Evolutionary conservation across 2,113 vertebrate genomes (phyloP).

Genomic region (Macheiramphus alcinus): DNA sequence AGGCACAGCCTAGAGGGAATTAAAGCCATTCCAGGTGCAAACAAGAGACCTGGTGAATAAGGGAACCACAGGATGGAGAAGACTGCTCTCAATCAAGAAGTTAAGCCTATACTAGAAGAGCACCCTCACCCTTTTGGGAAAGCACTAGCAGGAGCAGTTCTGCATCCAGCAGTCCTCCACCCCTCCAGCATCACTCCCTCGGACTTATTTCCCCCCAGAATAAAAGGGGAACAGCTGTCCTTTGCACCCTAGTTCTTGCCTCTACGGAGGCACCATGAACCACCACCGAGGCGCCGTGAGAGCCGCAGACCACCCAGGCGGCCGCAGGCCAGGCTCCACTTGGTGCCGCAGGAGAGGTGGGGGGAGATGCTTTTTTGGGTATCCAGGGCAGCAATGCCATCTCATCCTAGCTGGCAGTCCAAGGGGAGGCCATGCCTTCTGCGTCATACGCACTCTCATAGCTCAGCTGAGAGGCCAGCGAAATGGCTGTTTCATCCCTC

Average conservation of each 20-base stretch:
- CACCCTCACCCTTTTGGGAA: not conserved
- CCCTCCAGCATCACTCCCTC: not conserved
- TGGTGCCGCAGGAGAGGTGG: not conserved
- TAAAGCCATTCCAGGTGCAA: not conserved
- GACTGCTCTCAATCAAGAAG: not conserved
- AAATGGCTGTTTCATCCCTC: not conserved
- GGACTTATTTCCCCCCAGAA: not conserved
- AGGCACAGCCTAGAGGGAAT: not conserved
- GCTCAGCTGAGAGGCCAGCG: not conserved
- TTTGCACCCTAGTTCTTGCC: not conserved
- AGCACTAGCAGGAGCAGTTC: not conserved
- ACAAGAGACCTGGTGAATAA: not conserved
- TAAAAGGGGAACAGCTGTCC: not conserved
- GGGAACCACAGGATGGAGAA: not conserved
- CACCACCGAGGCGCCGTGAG: fast-evolving
- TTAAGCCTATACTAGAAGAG: not conserved
- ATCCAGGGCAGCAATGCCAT: not conserved
- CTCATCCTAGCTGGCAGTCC: not conserved
- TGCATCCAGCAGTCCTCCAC: not conserved
- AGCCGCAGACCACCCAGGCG: not conserved
- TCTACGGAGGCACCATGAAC: not conserved
- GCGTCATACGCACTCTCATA: fast-evolving
- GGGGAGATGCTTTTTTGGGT: not conserved
- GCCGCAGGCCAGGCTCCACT: fast-evolving
- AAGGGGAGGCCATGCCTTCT: not conserved